Base-by-base conservation (phyloP, 1,140 invertebrate genomes). In the Caerostris extrusa region DNA sequence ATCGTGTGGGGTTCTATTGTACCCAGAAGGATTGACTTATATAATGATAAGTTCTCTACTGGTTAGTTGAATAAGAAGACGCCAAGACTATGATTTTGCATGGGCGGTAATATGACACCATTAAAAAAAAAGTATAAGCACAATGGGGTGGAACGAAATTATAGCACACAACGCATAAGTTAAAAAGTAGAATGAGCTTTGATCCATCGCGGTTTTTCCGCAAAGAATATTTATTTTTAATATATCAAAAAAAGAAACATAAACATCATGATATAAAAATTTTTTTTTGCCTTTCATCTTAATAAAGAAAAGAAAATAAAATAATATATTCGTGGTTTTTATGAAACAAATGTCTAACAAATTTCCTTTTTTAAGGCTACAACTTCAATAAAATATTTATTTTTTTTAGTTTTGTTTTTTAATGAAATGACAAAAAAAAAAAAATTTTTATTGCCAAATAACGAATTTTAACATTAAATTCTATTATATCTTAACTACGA, bases 1-100 rank as follows among this genome's bases (percentile, higher is more conserved):
- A 53, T 69, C 91, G 50, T 93, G 83, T 60, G 90, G 64, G 91
- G 64, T 85, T 8, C 77, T 93, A 55, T 77, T 64, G 71, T 58
- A 34, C 71, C 82, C 17, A 34, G 34, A 19, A 60, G 1, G 50
- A 93, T 86, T 77, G 69, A 87, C 57, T 56, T 60, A 55, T 57
- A 69, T 64, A 58, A 87, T 93, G 83, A 61, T 85, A 85, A 69
- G 61, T 58, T 93, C 17, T 71, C 14, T n/a, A 61, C n/a, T 77
- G 83, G 55, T 53, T 83, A 83, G 34, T 58, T 69, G 57, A 87
- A 67, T 7, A 56, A n/a, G 8, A 58, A 61, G 67, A 50, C 77
- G 19, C 5, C n/a, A 67, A 60, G 19, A 64, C 60, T 69, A 10
- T 93, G 91, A 87, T 93, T 93, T 92, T 64, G 53, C 60, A 7